Evolutionary conservation across 2,113 vertebrate species (phyloP), one percentile per base, ranked within the genome.

Genomic region (Mungos mungo): DNA sequence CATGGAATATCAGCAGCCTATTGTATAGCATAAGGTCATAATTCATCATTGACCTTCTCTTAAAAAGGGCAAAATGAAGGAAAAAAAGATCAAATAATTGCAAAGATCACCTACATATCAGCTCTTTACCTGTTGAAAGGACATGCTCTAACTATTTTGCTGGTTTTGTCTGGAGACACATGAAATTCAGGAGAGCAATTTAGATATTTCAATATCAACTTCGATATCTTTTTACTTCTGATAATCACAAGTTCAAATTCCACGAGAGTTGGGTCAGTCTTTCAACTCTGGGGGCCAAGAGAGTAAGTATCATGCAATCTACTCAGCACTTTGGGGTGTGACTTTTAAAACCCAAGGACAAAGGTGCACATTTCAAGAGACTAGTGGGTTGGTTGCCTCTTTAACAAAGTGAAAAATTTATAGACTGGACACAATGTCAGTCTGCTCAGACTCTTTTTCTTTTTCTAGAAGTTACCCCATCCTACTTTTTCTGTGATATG

Each of bases 221-320:
- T 31, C 80, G 85, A 41, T 85, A 79, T 88, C 57, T 52, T 57
- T 88, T 80, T 69, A 82, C 76, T 96, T 92, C 7, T 66, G 66
- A 83, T n/a, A 96, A 92, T 92, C 85, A 72, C 54, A 97, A 94
- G 81, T 86, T 95, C 50, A 84, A 50, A 76, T 97, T 96, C 82
- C 50, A 89, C 63, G 89, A 92, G 45, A 50, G 77, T 63, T 50
- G 69, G 52, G 52, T 93, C 84, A 93, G 77, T 41, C 45, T 96
- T 95, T 90, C 74, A 45, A 68, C 50, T 77, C 27, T 33, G 80
- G 41, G 45, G 96, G 76, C 50, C 76, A 85, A 38, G 33, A 65
- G 38, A 82, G 31, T 45, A 33, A 94, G 21, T 60, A 45, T 66
- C 65, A 81, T 76, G 27, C 1, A 3, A 72, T 80, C 77, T 68